Base-by-base conservation (phyloP, 2,888 invertebrate genomes). In the Amphipoea oculea region DNA sequence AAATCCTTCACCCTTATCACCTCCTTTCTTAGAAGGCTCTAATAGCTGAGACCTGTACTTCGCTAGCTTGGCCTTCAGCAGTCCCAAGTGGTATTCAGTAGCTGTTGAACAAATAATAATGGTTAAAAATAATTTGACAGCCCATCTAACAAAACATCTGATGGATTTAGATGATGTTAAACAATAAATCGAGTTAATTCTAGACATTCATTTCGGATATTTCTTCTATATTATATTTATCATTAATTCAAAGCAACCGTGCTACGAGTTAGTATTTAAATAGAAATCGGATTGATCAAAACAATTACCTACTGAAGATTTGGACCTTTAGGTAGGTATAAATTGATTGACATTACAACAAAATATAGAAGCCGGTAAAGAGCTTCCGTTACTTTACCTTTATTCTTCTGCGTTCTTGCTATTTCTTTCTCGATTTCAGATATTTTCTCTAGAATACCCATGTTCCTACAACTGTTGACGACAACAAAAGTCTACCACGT, bases 381-480 rank as follows among this genome's bases (percentile, higher is more conserved):
- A 45, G 1, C 11, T 62, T 1, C 0, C 12, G 12, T 45, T 66
- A 66, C 51, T 23, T 88, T 92, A 99, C 99, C 99, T 98, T 99
- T 99, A 97, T 99, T 99, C 96, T 99, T 99, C 94, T 99, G 99
- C 36, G 99, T 99, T 90, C 99, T 97, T 29, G 99, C 99, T 88
- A 99, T 99, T 98, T 99, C 99, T 93, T 98, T 98, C 95, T 99
- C 99, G 87, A 99, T 99, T 97, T 99, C 99, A 9, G 99, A 98
- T 95, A 99, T 99, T 97, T 99, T 99, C 93, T 99, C 99, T 87
- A 99, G 97, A 94, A 99, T 99, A 91, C 99, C 99, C 99, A 99
- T 99, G 92, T 91, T 94, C 85, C 60, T 79, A 85, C 66, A 79
- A 69, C 71, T 88, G 78, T 71, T 76, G 75, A 86, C 84, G 85